A percentile compares a stretch with the other conserved stretches of the same genome.
Evolutionary conservation across 2,888 invertebrate genomes (phyloP).

Genomic region (Prostheceraeus crozeri): DNA sequence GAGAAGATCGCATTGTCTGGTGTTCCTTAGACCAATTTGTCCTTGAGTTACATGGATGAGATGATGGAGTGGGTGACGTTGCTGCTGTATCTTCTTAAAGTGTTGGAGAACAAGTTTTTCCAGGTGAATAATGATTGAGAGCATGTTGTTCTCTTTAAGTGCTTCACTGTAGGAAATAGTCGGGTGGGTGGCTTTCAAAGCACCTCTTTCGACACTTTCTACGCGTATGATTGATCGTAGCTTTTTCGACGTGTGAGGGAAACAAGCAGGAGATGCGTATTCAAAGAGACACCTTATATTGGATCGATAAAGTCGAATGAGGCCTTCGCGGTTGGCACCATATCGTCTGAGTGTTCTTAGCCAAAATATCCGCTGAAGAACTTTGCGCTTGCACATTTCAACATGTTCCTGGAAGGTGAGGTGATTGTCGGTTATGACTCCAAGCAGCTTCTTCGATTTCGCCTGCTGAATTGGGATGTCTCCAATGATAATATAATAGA

Average conservation of each 20-base stretch:
- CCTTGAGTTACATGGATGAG: too few relatives aligned
- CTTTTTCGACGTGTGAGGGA: neutral
- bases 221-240: neutral
- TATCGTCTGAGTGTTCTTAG: neutral
- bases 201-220: too few relatives aligned
- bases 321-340: slow-evolving; percentile 16
- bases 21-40: too few relatives aligned
- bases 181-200: too few relatives aligned
- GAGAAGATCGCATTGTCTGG: too few relatives aligned
- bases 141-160: too few relatives aligned
- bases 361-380: slow-evolving; percentile 19
- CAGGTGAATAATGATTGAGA: too few relatives aligned
- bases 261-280: slow-evolving; percentile 5
- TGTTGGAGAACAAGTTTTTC: too few relatives aligned
- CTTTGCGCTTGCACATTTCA: slow-evolving; percentile 14
- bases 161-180: too few relatives aligned
- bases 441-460: slow-evolving; percentile 3
- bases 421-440: slow-evolving; percentile 20
- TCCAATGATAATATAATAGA: too few relatives aligned
- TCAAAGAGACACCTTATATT: slow-evolving; percentile 1
- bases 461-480: slow-evolving; percentile 21
- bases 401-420: slow-evolving; percentile 5
- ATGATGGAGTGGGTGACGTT: too few relatives aligned
- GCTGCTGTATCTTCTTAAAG: too few relatives aligned
- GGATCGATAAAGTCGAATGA: slow-evolving; percentile 10